Conservation (phyloP, 2,797 vertebrate species). For the Chelmon rostratus region DNA sequence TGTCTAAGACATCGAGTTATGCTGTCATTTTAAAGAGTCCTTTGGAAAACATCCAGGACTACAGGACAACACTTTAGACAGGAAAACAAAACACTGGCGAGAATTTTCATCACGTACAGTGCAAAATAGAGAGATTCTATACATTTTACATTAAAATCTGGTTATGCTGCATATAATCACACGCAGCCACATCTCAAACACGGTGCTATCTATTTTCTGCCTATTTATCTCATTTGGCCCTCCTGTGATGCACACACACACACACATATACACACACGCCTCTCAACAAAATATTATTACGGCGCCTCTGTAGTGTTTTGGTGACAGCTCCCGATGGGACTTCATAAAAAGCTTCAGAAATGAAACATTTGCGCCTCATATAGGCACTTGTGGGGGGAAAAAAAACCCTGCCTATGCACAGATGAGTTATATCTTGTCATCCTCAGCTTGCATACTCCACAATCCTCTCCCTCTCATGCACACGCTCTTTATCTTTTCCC, state of each 20-base stretch:
- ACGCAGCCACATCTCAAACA: not conserved
- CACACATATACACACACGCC: not conserved
- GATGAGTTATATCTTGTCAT: constrained; percentile 63
- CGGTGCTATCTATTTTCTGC: not conserved
- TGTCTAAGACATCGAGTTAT: not conserved
- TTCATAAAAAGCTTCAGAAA: constrained; percentile 53
- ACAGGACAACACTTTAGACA: not conserved
- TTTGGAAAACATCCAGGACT: not conserved
- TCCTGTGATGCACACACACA: not conserved
- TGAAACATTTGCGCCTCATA: constrained; percentile 55
- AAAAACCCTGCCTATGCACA: constrained; percentile 25
- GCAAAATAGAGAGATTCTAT: not conserved
- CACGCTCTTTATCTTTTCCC: constrained; percentile 40
- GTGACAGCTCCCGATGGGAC: constrained; percentile 27
- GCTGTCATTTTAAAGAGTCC: not conserved
- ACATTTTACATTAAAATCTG: not conserved
- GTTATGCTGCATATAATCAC: not conserved
- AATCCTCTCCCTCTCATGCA: constrained; percentile 34
- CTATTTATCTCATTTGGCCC: not conserved
- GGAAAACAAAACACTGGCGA: not conserved
- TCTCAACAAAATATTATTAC: constrained; percentile 25
- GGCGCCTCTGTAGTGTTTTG: constrained; percentile 29
- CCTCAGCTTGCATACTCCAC: constrained; percentile 48
- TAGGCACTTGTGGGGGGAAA: constrained; percentile 22
- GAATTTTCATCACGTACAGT: not conserved